Evolutionary conservation across 2,888 invertebrate species (phyloP).

Genomic region (Mythimna vitellina): DNA sequence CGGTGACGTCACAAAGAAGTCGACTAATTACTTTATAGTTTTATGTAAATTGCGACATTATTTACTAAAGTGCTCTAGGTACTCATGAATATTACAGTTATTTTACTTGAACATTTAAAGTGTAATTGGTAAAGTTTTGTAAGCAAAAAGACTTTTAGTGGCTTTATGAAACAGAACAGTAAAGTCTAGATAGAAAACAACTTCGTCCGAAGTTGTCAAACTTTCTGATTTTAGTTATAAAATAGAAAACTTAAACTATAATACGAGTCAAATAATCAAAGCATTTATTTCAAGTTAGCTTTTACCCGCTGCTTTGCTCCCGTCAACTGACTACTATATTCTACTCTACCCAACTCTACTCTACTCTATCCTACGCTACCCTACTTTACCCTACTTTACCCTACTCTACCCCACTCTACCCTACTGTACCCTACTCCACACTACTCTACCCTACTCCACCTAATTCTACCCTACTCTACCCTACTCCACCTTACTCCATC

Average conservation of each 20-base stretch:
- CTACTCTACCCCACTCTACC: too few species aligned
- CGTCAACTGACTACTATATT: too few species aligned
- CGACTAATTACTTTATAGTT: slow-evolving; percentile 63
- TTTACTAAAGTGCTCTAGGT: slow-evolving; percentile 42
- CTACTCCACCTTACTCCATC: too few species aligned
- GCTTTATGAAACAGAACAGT: slow-evolving; percentile 58
- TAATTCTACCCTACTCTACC: too few species aligned
- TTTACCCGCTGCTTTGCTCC: too few species aligned
- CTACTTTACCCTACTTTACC: too few species aligned
- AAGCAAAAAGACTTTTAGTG: slow-evolving; percentile 65
- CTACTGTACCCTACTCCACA: too few species aligned
- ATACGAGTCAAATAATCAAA: too few species aligned
- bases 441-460: too few species aligned
- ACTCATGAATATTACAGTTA: slow-evolving; percentile 60
- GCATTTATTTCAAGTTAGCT: too few species aligned
- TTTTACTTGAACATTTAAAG: slow-evolving; percentile 59
- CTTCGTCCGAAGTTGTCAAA: slow-evolving; percentile 21
- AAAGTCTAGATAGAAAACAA: slow-evolving; percentile 50
- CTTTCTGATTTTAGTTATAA: slow-evolving; percentile 16
- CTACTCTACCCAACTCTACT: too few species aligned
- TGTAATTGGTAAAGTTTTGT: slow-evolving; percentile 70
- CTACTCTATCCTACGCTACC: too few species aligned
- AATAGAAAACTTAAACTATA: not conserved
- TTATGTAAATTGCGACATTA: slow-evolving; percentile 59
- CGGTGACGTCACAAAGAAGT: slow-evolving; percentile 51